A percentile compares a stretch with the other conserved stretches of the same genome.
These are phyloP conservation scores for Nomada fabriciana DNA, from an alignment of 2,888 invertebrate species.

Conservation along the genomic window DNA sequence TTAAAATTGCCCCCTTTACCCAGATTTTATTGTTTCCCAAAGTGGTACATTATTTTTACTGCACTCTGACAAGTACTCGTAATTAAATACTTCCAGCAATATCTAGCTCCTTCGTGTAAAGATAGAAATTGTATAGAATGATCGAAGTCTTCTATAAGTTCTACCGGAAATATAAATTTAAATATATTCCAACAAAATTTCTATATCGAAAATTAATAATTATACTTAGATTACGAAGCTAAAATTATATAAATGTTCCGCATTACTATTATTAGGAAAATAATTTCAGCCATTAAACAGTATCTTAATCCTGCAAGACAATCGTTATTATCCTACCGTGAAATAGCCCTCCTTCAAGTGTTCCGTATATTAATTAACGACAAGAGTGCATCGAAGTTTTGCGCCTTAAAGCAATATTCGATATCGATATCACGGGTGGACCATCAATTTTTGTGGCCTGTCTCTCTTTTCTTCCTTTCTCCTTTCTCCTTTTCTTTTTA, in stretches of 20 bases:
- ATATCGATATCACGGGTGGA: background rate
- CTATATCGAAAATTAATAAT: too few species aligned
- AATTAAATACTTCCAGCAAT: background rate
- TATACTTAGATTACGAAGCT: too few species aligned
- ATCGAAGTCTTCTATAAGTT: too few species aligned
- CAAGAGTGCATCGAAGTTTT: background rate
- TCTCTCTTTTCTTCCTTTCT: background rate
- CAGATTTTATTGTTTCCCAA: background rate
- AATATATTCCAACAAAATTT: too few species aligned
- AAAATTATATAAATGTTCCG: too few species aligned
- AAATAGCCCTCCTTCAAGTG: background rate
- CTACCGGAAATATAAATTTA: too few species aligned
- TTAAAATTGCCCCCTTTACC: background rate
- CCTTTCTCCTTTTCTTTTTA: conserved; percentile 36
- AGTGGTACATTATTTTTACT: background rate
- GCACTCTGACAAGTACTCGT: background rate
- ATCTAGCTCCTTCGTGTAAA: too few species aligned
- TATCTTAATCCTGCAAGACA: too few species aligned
- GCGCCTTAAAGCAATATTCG: background rate
- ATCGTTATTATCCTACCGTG: too few species aligned
- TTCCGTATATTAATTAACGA: conserved; percentile 26
- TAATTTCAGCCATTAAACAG: too few species aligned
- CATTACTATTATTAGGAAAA: too few species aligned
- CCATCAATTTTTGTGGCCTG: background rate
- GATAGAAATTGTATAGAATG: too few species aligned